A percentile compares a stretch with the other conserved stretches of the same genome.
Evolutionary conservation across 2,888 invertebrate genomes (phyloP).

Genomic region (Aproaerema taeniolella): DNA sequence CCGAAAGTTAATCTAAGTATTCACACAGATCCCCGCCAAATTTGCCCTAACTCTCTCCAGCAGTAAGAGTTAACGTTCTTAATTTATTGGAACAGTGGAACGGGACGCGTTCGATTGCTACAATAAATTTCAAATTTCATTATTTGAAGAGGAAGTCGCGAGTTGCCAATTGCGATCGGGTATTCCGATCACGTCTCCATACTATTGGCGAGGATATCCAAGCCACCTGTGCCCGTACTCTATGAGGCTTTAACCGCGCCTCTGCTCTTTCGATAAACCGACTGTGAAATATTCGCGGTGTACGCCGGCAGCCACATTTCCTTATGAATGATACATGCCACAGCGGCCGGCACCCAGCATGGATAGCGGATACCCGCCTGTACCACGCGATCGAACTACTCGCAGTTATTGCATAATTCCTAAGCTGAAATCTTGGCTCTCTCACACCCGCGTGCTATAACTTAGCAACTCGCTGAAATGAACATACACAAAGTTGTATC

Average conservation of each 20-base stretch:
- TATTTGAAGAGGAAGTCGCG: constrained; percentile 72
- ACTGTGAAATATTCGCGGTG: constrained; percentile 70
- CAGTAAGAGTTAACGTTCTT: constrained; percentile 41
- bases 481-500: constrained; percentile 26
- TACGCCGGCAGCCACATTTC: constrained; percentile 55
- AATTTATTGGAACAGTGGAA: constrained; percentile 59
- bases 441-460: constrained; percentile 23
- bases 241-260: constrained; percentile 72
- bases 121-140: constrained; percentile 75
- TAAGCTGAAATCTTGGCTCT: constrained; percentile 31
- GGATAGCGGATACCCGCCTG: constrained; percentile 20
- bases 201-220: constrained; percentile 72
- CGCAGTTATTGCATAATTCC: constrained; percentile 45
- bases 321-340: constrained; percentile 73
- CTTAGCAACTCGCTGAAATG: constrained; percentile 22
- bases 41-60: constrained; percentile 40
- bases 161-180: constrained; percentile 64
- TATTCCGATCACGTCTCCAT: constrained; percentile 72
- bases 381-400: constrained; percentile 29
- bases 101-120: constrained; percentile 51
- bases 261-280: constrained; percentile 69
- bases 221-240: constrained; percentile 71
- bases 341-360: constrained; percentile 28
- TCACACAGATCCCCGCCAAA: constrained; percentile 36
- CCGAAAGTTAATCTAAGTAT: constrained; percentile 11